Conservation (phyloP, 2,888 invertebrate species). For the Masnerella sp. region DNA sequence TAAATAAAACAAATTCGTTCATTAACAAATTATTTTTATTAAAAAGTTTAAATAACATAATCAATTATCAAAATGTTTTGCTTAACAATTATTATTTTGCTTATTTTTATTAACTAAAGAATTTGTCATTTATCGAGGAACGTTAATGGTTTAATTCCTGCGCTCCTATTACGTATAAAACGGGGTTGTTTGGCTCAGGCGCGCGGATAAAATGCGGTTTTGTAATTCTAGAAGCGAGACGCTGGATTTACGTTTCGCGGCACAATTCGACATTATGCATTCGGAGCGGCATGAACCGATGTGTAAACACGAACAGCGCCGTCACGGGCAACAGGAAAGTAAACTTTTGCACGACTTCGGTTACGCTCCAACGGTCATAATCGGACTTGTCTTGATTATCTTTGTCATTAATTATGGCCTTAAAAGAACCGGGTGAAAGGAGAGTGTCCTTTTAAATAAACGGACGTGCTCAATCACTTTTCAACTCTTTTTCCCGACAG, state of each 20-base stretch:
- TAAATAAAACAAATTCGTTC: too few relatives aligned
- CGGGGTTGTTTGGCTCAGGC: background rate
- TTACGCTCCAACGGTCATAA: constrained; percentile 49
- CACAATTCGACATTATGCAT: constrained; percentile 30
- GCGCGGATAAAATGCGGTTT: constrained; percentile 28
- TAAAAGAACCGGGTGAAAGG: constrained; percentile 52
- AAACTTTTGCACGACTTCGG: constrained; percentile 51
- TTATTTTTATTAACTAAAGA: too few relatives aligned
- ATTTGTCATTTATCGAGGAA: too few relatives aligned
- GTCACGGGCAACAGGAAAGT: constrained; percentile 37
- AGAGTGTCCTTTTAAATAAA: constrained; percentile 41
- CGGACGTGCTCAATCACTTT: background rate
- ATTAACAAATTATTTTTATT: too few relatives aligned
- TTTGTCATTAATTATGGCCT: constrained; percentile 52
- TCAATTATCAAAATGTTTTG: too few relatives aligned
- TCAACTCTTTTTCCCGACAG: too few relatives aligned
- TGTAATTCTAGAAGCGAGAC: constrained; percentile 26
- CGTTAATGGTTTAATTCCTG: background rate
- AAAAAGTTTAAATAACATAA: too few relatives aligned
- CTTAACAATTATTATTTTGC: too few relatives aligned
- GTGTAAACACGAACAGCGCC: constrained; percentile 32
- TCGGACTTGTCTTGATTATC: constrained; percentile 55
- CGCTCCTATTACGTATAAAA: constrained; percentile 1
- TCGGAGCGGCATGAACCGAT: constrained; percentile 18
- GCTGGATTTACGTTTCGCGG: constrained; percentile 11